These are phyloP conservation scores for Gymnoscelis rufifasciata DNA, from an alignment of 2,888 invertebrate species.

Conservation along the genomic window DNA sequence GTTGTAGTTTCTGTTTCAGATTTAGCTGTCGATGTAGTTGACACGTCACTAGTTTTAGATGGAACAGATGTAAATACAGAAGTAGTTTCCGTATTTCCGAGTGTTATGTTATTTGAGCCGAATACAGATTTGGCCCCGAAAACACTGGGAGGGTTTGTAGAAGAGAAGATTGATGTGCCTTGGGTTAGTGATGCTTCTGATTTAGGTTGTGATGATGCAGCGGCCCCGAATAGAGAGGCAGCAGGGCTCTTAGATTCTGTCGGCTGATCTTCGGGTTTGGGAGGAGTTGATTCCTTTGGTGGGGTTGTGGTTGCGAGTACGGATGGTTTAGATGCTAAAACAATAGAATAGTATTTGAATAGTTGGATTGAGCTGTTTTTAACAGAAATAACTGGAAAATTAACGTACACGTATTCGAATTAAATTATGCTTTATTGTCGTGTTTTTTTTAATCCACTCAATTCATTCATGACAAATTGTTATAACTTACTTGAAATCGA, in stretches of 20 bases:
- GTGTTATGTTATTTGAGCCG: slow-evolving; percentile 8
- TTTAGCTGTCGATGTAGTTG: slow-evolving; percentile 16
- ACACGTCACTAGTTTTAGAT: background rate
- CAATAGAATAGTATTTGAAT: background rate
- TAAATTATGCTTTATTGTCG: too few species aligned
- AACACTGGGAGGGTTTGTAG: slow-evolving; percentile 20
- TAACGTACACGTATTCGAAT: too few species aligned
- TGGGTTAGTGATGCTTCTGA: slow-evolving; percentile 29
- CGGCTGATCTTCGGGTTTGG: slow-evolving; percentile 20
- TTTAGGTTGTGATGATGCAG: slow-evolving; percentile 35
- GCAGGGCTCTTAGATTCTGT: slow-evolving; percentile 31
- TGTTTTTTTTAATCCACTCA: too few species aligned
- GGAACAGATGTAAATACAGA: slow-evolving; percentile 12
- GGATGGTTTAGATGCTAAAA: slow-evolving; percentile 39
- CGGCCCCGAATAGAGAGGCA: slow-evolving; percentile 48
- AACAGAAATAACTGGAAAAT: too few species aligned
- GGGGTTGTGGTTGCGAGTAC: slow-evolving; percentile 25
- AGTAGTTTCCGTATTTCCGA: slow-evolving; percentile 10
- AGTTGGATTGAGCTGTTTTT: too few species aligned
- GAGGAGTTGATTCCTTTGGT: slow-evolving; percentile 8
- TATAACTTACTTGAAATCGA: slow-evolving; percentile 3
- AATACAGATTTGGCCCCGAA: slow-evolving; percentile 14
- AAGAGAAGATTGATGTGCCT: slow-evolving; percentile 23
- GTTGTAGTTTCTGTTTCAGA: slow-evolving; percentile 25
- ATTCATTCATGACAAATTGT: background rate